phyloP scores from a whole-genome alignment of 2,888 invertebrate genomes.

The Perithous albicinctus region DNA sequence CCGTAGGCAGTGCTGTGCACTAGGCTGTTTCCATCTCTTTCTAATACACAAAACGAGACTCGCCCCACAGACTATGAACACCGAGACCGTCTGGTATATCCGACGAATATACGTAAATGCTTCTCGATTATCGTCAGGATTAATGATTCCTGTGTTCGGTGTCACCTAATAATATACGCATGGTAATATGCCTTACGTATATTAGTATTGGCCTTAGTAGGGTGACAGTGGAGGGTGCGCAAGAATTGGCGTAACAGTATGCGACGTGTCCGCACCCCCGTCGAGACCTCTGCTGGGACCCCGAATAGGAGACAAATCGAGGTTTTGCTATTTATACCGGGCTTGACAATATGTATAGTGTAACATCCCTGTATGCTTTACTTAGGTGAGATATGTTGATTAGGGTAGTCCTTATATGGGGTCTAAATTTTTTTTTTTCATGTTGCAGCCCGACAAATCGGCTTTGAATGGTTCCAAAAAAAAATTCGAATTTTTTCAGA shows the following conservation, averaged over 20 bases:
- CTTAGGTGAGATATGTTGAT: not conserved
- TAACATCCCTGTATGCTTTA: not conserved
- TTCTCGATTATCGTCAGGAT: constrained; percentile 67
- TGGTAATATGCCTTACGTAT: constrained; percentile 53
- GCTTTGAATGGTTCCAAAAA: no score
- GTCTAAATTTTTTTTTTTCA: no score
- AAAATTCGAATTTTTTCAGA: no score
- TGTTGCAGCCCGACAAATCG: no score
- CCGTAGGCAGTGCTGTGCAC: constrained; percentile 12
- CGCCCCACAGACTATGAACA: constrained; percentile 54
- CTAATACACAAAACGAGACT: not conserved
- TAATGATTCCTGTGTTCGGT: constrained; percentile 67
- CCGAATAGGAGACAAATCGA: constrained; percentile 52
- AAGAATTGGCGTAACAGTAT: constrained; percentile 40
- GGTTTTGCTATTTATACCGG: constrained; percentile 19
- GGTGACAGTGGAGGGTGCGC: constrained; percentile 54
- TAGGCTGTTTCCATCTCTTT: constrained; percentile 37
- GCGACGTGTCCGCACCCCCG: constrained; percentile 48
- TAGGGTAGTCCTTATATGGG: no score
- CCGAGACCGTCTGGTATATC: constrained; percentile 57
- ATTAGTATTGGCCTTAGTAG: constrained; percentile 29
- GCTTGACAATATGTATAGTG: not conserved
- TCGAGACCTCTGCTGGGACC: constrained; percentile 28
- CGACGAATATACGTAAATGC: constrained; percentile 66
- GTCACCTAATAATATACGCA: constrained; percentile 48